phyloP scores from a whole-genome alignment of 2,113 vertebrate genomes.

The Leptodactylus fuscus region DNA sequence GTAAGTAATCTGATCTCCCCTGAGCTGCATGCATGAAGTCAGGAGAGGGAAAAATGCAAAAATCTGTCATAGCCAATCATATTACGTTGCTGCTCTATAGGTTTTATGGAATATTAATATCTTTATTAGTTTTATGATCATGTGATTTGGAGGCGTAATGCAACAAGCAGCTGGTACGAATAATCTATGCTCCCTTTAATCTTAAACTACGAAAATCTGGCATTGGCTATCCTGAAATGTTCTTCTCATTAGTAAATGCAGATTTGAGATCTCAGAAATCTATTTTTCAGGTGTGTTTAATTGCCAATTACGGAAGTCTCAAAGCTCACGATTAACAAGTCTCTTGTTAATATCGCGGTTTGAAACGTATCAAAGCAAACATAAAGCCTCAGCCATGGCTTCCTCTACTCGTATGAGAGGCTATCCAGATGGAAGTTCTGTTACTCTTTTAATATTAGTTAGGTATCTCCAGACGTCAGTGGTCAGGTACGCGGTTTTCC shows the following conservation, averaged over 20 bases:
- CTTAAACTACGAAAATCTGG: conserved; percentile 27
- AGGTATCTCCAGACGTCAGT: conserved; percentile 46
- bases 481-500: conserved; percentile 23
- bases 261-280: conserved; percentile 54
- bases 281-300: conserved; percentile 60
- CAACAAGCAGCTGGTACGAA: conserved; percentile 7
- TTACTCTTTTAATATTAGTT: conserved; percentile 36
- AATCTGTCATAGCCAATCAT: background rate
- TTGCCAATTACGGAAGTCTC: conserved; percentile 58
- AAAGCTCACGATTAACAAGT: conserved; percentile 50
- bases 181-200: conserved; percentile 16
- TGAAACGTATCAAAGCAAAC: conserved; percentile 44
- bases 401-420: conserved; percentile 27
- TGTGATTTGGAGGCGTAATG: background rate
- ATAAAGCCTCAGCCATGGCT: conserved; percentile 37
- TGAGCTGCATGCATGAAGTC: background rate
- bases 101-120: background rate
- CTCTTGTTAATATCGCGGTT: conserved; percentile 53
- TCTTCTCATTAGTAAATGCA: conserved; percentile 51
- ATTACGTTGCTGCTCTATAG: background rate
- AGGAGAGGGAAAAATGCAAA: background rate
- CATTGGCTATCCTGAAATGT: conserved; percentile 23
- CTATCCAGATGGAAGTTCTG: conserved; percentile 55
- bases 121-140: background rate
- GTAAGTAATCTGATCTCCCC: conserved; percentile 22